Conservation (phyloP, 1,140 invertebrate genomes). For the Bombus fervidus region DNA sequence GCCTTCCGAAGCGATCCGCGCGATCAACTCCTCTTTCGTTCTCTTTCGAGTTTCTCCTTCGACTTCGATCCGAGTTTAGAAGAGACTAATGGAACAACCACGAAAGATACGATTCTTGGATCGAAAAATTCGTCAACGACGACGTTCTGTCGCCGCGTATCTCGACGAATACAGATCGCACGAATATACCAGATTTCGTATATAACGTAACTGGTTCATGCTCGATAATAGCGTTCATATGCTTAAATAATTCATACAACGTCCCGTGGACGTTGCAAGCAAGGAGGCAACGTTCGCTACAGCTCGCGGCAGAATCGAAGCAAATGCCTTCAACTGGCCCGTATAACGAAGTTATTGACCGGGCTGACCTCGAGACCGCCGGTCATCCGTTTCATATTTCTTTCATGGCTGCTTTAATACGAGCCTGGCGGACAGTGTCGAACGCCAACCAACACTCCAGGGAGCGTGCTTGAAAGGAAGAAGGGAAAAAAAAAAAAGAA, state of each 20-base stretch:
- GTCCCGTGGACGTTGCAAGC: not conserved
- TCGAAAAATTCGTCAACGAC: not conserved
- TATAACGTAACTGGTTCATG: slow-evolving; percentile 19
- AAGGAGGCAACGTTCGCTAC: slow-evolving; percentile 7
- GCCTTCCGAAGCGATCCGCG: not conserved
- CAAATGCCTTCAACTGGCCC: slow-evolving; percentile 50
- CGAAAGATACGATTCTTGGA: not conserved
- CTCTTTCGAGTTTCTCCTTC: not conserved
- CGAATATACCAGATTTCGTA: not conserved
- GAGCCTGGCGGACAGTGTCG: not conserved
- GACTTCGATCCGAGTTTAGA: not conserved
- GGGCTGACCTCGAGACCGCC: slow-evolving; percentile 44
- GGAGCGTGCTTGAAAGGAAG: too few relatives aligned
- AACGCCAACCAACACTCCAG: not conserved
- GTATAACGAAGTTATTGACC: slow-evolving; percentile 57
- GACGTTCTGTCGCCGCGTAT: too few relatives aligned
- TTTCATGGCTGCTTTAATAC: slow-evolving; percentile 32
- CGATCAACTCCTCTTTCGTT: not conserved
- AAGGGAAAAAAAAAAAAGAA: not conserved
- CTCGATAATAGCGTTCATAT: slow-evolving; percentile 1
- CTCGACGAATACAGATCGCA: not conserved
- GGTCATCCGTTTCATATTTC: slow-evolving; percentile 52
- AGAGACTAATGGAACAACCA: too few relatives aligned
- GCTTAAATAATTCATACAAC: slow-evolving; percentile 40
- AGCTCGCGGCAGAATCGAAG: slow-evolving; percentile 32